Base-by-base conservation (phyloP, 2,888 invertebrate genomes). In the Polyommatus icarus region DNA sequence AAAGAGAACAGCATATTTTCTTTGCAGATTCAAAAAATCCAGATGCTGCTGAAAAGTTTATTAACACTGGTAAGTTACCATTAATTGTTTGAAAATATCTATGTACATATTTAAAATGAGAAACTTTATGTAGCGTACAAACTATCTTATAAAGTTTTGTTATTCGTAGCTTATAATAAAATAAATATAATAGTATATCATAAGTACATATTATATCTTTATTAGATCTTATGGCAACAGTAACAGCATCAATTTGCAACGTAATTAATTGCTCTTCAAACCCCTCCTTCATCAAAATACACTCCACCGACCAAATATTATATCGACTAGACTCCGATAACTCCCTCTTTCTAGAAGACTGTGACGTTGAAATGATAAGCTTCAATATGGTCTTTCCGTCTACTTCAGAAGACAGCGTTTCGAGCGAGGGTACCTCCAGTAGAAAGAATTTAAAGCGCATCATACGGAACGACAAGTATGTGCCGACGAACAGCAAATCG, bases 301-400 rank as follows among this genome's bases (percentile, higher is more conserved):
- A 94, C 79, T 93, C 93, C 36, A 94, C 93, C 54, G 94, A 94
- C 83, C 92, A 91, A n/a, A 85, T 91, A 79, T 92, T 91, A 79
- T 92, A 91, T 83, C 91, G 91, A 87, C 85, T 91, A 78, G 84
- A 87, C 24, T 24, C 4, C 12, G 87, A 88, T 59, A 89, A 86
- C 78, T 80, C 86, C 3, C 80, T 84, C 18, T 88, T 86, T 80
- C 84, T 90, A 15, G 92, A 91, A 20, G 92, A 92, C 82, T 93
- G 93, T 82, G 93, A 93, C 84, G 85, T 94, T 15, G 93, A 94
- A 86, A 90, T 93, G 8, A 84, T 94, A 36, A 93, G 91, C 78
- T 85, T 92, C 3, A 94, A 93, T 84, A 91, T 93, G 81, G 92
- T 92, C 0, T 94, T 93, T 81, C 93, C 93, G 8, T 92, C 93